A percentile compares a stretch with the other conserved stretches of the same genome.
Evolutionary conservation across 2,113 vertebrate genomes (phyloP).

Genomic region (Eubucco bourcierii): DNA sequence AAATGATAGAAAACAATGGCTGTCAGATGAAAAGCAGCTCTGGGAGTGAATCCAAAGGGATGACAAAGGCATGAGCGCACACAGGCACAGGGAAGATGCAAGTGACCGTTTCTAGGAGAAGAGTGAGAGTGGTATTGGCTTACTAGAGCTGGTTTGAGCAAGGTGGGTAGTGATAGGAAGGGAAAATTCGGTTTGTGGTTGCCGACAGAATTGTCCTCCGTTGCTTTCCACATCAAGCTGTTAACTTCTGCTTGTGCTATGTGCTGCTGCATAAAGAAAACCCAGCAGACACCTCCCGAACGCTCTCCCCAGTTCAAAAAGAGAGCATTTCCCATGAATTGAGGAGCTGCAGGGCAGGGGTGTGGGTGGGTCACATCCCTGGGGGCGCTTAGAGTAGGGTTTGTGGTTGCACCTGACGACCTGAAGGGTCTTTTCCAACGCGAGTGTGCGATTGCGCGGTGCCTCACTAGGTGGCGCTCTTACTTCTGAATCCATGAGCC

Average conservation of each 20-base stretch:
- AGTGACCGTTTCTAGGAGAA: background rate
- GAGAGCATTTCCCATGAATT: background rate
- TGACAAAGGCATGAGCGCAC: background rate
- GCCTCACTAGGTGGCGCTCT: slow-evolving; percentile 65
- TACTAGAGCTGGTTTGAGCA: background rate
- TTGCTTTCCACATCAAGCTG: background rate
- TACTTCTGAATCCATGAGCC: slow-evolving; percentile 57
- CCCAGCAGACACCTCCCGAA: background rate
- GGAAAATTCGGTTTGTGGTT: background rate
- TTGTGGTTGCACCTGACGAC: too few species aligned
- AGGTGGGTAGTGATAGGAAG: background rate
- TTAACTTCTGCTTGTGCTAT: background rate
- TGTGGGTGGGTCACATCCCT: too few species aligned
- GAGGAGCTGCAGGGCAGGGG: background rate
- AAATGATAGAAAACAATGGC: slow-evolving; percentile 18
- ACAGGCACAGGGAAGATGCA: background rate
- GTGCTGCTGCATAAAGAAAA: background rate
- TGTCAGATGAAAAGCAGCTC: slow-evolving; percentile 22
- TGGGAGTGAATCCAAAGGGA: slow-evolving; percentile 33
- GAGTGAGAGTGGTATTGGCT: background rate
- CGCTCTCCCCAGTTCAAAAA: background rate
- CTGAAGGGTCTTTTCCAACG: too few species aligned
- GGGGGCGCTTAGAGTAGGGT: too few species aligned
- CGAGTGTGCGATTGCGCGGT: background rate
- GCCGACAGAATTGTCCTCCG: background rate